Conservation (phyloP, 2,797 vertebrate genomes). For the Syndactyla subalaris region DNA sequence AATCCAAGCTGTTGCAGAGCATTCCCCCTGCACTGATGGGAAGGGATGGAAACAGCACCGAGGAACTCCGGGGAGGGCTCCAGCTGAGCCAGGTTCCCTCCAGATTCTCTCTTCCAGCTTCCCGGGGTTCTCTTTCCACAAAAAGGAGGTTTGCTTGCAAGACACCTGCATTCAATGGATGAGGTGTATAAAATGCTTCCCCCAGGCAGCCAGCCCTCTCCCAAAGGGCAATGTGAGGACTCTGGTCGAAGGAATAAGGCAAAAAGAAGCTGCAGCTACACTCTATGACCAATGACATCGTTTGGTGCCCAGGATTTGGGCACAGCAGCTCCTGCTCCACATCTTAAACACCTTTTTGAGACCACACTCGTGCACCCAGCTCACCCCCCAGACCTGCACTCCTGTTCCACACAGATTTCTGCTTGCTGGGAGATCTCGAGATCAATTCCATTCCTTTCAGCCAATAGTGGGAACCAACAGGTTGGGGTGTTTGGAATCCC, state of each 20-base stretch:
- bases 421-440: neutral
- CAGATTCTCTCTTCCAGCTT: neutral
- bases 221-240: neutral
- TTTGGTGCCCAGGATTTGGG: rapidly evolving
- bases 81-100: neutral
- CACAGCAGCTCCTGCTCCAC: neutral
- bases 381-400: neutral
- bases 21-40: neutral
- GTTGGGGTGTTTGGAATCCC: neutral
- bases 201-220: neutral
- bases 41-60: neutral
- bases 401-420: neutral
- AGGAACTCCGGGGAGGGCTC: neutral
- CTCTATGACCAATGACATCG: no score
- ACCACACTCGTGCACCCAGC: neutral
- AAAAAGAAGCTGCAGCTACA: neutral
- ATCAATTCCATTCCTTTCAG: neutral
- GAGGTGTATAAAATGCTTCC: neutral
- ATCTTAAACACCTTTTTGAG: rapidly evolving
- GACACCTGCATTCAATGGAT: rapidly evolving
- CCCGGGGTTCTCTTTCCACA: neutral
- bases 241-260: neutral
- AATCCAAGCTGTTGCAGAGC: neutral
- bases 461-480: neutral
- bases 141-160: neutral